Evolutionary conservation across 1,140 invertebrate genomes (phyloP).

Genomic region (Atta texana): DNA sequence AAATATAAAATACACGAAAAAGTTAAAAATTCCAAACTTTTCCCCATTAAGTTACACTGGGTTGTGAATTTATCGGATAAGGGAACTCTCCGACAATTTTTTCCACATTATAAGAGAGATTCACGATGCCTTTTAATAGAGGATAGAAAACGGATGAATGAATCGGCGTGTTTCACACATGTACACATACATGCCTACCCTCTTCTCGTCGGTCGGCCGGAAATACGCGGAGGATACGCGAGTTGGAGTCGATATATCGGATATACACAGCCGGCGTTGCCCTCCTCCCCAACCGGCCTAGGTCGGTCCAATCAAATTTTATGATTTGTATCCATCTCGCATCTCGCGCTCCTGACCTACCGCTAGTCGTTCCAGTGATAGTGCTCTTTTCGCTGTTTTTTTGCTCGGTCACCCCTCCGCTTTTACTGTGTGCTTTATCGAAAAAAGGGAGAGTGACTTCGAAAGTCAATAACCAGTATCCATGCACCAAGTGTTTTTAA

Average conservation of each 20-base stretch:
- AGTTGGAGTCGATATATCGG: conserved; percentile 81
- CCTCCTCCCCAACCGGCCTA: conserved; percentile 69
- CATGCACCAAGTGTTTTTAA: conserved; percentile 64
- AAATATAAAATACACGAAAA: background rate
- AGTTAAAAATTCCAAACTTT: background rate
- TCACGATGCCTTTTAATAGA: conserved; percentile 54
- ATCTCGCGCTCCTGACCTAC: conserved; percentile 81
- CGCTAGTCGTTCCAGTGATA: conserved; percentile 76
- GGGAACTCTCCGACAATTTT: conserved; percentile 43
- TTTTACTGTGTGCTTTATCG: conserved; percentile 60
- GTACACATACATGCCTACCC: conserved; percentile 64
- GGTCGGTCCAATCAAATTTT: conserved; percentile 84
- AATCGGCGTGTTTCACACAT: conserved; percentile 61
- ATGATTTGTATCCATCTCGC: conserved; percentile 84
- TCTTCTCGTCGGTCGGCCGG: conserved; percentile 72
- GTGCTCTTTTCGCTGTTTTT: conserved; percentile 72
- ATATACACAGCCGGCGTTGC: conserved; percentile 70
- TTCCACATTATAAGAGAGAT: conserved; percentile 48
- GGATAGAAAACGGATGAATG: conserved; percentile 77
- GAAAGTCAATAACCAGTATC: conserved; percentile 76
- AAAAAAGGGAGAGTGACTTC: conserved; percentile 76
- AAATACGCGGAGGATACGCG: conserved; percentile 81
- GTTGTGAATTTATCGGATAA: conserved; percentile 18
- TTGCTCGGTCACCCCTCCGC: conserved; percentile 34
- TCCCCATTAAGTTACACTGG: background rate